A percentile compares a stretch with the other conserved stretches of the same genome.
These are phyloP conservation scores for Pelosia muscerda DNA, from an alignment of 2,888 invertebrate genomes.

Conservation along the genomic window DNA sequence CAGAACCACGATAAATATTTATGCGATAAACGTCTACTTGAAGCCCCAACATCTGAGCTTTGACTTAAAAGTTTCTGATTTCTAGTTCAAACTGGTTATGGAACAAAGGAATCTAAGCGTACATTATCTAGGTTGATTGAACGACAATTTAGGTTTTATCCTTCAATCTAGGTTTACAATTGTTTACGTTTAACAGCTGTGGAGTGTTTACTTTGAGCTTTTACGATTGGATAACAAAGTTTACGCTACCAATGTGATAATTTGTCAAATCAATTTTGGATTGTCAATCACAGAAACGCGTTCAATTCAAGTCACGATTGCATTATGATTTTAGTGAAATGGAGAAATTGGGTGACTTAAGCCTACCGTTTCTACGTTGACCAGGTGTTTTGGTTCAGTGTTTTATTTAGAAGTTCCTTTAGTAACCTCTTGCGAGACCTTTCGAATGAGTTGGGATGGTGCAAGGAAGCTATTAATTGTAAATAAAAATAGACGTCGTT, in stretches of 20 bases:
- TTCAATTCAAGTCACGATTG: background rate
- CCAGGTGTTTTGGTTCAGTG: too few species aligned
- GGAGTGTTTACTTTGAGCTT: slow-evolving; percentile 38
- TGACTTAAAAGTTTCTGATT: slow-evolving; percentile 38
- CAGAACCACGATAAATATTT: slow-evolving; percentile 5
- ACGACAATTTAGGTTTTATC: slow-evolving; percentile 65
- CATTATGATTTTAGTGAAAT: too few species aligned
- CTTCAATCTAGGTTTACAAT: slow-evolving; percentile 57
- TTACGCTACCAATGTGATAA: slow-evolving; percentile 23
- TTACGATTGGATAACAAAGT: slow-evolving; percentile 36
- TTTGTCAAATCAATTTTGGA: slow-evolving; percentile 13
- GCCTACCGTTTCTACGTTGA: too few species aligned
- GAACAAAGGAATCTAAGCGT: slow-evolving; percentile 67
- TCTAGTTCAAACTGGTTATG: slow-evolving; percentile 47
- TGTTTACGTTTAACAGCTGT: slow-evolving; percentile 56
- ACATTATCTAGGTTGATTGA: slow-evolving; percentile 68
- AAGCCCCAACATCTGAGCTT: slow-evolving; percentile 44
- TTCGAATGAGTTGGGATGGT: too few species aligned
- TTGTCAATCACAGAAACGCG: background rate
- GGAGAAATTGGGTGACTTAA: too few species aligned
- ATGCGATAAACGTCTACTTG: slow-evolving; percentile 20
- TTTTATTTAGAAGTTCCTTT: too few species aligned
- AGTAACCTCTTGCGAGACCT: too few species aligned
- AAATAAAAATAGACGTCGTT: too few species aligned
- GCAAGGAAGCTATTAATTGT: too few species aligned